These are phyloP conservation scores for Drosophila ezoana DNA, from an alignment of 2,888 invertebrate species.

Conservation along the genomic window DNA sequence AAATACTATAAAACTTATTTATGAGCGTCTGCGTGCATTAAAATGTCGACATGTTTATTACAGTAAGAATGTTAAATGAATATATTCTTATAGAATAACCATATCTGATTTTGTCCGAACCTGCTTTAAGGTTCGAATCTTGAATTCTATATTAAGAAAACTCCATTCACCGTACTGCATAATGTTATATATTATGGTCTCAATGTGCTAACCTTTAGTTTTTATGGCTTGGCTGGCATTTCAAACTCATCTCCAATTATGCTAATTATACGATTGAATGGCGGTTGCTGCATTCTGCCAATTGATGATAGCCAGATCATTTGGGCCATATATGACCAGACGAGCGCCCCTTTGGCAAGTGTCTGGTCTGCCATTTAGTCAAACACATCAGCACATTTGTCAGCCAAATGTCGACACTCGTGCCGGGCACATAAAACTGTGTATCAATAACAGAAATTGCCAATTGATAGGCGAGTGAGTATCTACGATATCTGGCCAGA, in stretches of 20 bases:
- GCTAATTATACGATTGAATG: slow-evolving; percentile 46
- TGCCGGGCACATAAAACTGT: slow-evolving; percentile 44
- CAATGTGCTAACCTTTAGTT: slow-evolving; percentile 49
- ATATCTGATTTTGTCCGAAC: slow-evolving; percentile 14
- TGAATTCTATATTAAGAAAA: background rate
- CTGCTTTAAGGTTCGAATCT: slow-evolving; percentile 18
- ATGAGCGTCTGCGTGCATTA: slow-evolving; percentile 27
- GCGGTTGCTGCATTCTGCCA: slow-evolving; percentile 5
- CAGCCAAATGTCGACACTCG: slow-evolving; percentile 67
- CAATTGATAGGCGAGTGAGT: slow-evolving; percentile 35
- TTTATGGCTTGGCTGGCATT: slow-evolving; percentile 65
- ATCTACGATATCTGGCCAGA: slow-evolving; percentile 47
- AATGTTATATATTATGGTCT: slow-evolving; percentile 32
- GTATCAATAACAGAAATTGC: slow-evolving; percentile 53
- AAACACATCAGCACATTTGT: slow-evolving; percentile 60
- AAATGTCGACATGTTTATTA: slow-evolving; percentile 40
- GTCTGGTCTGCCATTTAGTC: slow-evolving; percentile 47
- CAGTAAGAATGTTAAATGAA: slow-evolving; percentile 36
- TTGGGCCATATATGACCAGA: background rate
- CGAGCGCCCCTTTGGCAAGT: slow-evolving; percentile 33
- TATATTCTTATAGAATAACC: slow-evolving; percentile 18
- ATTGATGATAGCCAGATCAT: slow-evolving; percentile 21
- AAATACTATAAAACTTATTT: slow-evolving; percentile 25
- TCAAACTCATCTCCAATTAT: slow-evolving; percentile 61
- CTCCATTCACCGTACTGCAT: slow-evolving; percentile 2